Evolutionary conservation across 2,888 invertebrate species (phyloP).

Genomic region (Melangyna quadrimaculata): DNA sequence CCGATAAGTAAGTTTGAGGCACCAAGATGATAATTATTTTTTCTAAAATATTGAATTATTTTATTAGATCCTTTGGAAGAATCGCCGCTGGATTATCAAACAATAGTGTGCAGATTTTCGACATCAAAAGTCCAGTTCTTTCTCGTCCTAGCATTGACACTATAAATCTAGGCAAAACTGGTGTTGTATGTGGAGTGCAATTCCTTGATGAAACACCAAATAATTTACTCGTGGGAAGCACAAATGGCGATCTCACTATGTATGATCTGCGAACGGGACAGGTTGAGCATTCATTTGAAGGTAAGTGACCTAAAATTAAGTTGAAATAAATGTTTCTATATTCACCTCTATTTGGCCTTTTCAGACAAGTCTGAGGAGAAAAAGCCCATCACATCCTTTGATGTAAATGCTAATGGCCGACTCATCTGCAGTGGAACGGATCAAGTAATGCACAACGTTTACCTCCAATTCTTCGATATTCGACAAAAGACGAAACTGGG

Average conservation of each 20-base stretch:
- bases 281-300: conserved; percentile 78
- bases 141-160: conserved; percentile 56
- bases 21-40: neutral
- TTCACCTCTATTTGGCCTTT: accelerated
- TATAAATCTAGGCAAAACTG: neutral
- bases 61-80: conserved; percentile 77
- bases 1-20: conserved; percentile 81
- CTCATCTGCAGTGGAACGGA: conserved; percentile 90
- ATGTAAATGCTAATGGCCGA: conserved; percentile 86
- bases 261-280: conserved; percentile 82
- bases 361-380: neutral
- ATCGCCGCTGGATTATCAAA: conserved; percentile 82
- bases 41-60: neutral
- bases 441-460: conserved; percentile 86
- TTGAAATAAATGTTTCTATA: neutral
- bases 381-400: conserved; percentile 87
- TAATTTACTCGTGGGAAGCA: conserved; percentile 76
- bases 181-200: conserved; percentile 75
- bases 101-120: conserved; percentile 82
- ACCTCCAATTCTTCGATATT: conserved; percentile 91
- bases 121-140: conserved; percentile 80
- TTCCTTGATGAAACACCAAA: conserved; percentile 77
- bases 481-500: conserved; percentile 85
- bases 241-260: conserved; percentile 76
- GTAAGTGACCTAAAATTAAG: conserved; percentile 25